Evolutionary conservation across 2,888 invertebrate species (phyloP), one percentile per base, ranked within the genome.

Genomic region (Limenitis arthemis): DNA sequence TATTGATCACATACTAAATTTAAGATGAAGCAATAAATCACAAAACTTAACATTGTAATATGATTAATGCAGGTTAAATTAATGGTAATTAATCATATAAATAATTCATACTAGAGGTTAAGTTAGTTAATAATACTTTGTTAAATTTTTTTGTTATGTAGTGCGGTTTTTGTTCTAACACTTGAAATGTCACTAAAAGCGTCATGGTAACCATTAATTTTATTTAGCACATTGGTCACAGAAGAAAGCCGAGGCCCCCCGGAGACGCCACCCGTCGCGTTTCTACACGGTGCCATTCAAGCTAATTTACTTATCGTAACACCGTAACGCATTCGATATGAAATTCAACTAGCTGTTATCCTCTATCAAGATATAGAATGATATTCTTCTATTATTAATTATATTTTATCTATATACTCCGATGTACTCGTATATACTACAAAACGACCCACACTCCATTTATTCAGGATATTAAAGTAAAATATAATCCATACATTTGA

Each of bases 271-370:
- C 68, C 68, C 50, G 50, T 39, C 38, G 43, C 43, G 44, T 39
- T 46, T 12, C 46, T 44, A 37, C 31, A 46, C 44, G 34, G 31
- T 32, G 39, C 44, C 75, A 76, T 75, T 77, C 74, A 75, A 64
- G 69, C 65, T 61, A 69, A 66, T 68, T 66, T 67, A 62, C 66
- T 70, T 76, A 77, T 73, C 75, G 67, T 61, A 70, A 68, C 66
- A 65, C 59, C 69, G 65, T 67, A 72, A 69, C 68, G 66, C 64
- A 67, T 62, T 46, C 32, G 33, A 48, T 39, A 49, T 56, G 54
- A 53, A 61, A 59, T 53, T 56, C 60, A 67, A 66, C 61, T 56
- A 57, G 51, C 54, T 64, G 64, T 71, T 73, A 74, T 73, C 71
- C 63, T 71, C 67, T 51, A 68, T 53, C 69, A 71, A 50, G 49